phyloP scores from a whole-genome alignment of 2,888 invertebrate species.

The Proisotoma minuta region DNA sequence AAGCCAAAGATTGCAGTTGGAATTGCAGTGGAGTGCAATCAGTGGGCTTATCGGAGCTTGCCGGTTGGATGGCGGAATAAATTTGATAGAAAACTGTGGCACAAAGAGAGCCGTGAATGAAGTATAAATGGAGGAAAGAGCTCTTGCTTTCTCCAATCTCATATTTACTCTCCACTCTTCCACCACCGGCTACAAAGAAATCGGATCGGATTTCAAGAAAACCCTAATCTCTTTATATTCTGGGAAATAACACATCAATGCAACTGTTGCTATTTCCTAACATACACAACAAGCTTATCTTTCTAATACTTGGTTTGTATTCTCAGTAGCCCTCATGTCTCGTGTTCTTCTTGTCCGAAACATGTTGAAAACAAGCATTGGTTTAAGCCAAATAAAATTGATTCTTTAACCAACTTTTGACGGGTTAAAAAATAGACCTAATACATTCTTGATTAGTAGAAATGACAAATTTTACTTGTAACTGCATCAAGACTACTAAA shows the following conservation, averaged over 20 bases:
- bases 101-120: not conserved
- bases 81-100: not conserved
- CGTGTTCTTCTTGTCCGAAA: too few relatives aligned
- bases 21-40: not conserved
- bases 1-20: not conserved
- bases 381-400: too few relatives aligned
- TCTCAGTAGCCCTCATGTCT: too few relatives aligned
- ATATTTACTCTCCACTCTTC: slow-evolving; percentile 7
- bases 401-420: too few relatives aligned
- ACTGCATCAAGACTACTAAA: too few relatives aligned
- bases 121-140: not conserved
- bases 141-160: not conserved
- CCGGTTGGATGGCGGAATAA: not conserved
- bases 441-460: too few relatives aligned
- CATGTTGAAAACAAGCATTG: too few relatives aligned
- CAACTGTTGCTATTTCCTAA: not conserved
- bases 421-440: too few relatives aligned
- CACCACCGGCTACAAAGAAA: not conserved
- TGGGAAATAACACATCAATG: not conserved
- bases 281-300: not conserved
- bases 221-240: not conserved
- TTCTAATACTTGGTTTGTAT: too few relatives aligned
- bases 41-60: not conserved
- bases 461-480: too few relatives aligned
- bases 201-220: slow-evolving; percentile 4